Base-by-base conservation (phyloP, 2,797 vertebrate species). In the Enteromius argenteus region DNA sequence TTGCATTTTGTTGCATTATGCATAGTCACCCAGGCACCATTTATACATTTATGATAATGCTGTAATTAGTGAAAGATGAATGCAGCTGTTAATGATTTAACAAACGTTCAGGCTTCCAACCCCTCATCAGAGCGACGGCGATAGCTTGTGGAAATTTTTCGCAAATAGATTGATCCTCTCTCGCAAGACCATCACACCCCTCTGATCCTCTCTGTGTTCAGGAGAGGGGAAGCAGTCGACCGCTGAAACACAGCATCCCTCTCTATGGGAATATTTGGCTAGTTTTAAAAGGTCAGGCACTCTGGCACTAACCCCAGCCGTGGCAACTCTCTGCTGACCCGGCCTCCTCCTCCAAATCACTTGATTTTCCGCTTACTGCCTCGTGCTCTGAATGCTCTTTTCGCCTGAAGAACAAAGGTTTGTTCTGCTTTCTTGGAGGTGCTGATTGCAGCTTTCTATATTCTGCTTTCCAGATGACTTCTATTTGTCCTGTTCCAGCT, bases 401-500 rank as follows among this genome's bases (percentile, higher is more conserved):
- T 83, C 49, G 62, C 80, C 80, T 73, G 56, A 68, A 46, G 39
- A 79, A 85, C 60, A 68, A 74, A 56, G 46, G n/a, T 83, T 76
- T 42, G 42, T 83, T 74, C 76, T 77, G 27, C 49, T 72, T 62
- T 66, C 44, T 32, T 88, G 69, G 83, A 67, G 60, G 46, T 77
- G 42, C 21, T 60, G 10, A 56, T 74, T 46, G 78, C 32, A 17
- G 35, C 58, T 21, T 39, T 74, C 76, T 85, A 23, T 83, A 53
- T 83, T 64, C 30, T 78, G 46, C 79, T 49, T 84, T 86, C 74
- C 76, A 83, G 46, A 83, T 80, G 46, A 78, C 86, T 90, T 88
- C 80, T 86, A 79, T 88, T 87, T 60, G 79, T 86, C 84, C 82
- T 86, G 83, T 86, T 87, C 79, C 82, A 88, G 86, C 84, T 88